Percentiles rank a stretch among this genome's conserved stretches.
These are phyloP conservation scores for Alsophila aescularia DNA, from an alignment of 2,888 invertebrate species.

Conservation along the genomic window DNA sequence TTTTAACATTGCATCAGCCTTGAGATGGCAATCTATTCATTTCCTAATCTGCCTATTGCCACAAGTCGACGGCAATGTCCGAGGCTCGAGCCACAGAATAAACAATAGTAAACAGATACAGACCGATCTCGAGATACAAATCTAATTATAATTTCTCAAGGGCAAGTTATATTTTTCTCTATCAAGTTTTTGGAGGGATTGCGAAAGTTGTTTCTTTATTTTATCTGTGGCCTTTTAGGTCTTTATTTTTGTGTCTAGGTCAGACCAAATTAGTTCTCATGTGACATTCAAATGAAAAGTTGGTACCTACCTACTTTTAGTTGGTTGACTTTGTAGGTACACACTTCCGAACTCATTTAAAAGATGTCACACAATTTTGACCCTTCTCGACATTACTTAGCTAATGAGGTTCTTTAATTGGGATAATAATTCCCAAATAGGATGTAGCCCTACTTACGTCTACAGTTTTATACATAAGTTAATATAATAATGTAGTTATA, in stretches of 20 bases:
- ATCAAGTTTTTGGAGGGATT: constrained; percentile 25
- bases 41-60: constrained; percentile 10
- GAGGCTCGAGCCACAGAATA: neutral
- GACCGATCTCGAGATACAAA: constrained; percentile 17
- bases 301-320: neutral
- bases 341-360: no score
- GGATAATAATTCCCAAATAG: no score
- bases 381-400: no score
- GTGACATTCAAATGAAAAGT: constrained; percentile 21
- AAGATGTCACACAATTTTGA: no score
- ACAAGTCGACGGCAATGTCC: neutral
- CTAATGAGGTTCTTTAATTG: no score
- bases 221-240: constrained; percentile 30
- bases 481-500: no score
- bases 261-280: constrained; percentile 20
- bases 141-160: constrained; percentile 24
- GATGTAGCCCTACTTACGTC: no score
- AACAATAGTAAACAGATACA: neutral
- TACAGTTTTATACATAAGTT: no score
- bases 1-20: constrained; percentile 5
- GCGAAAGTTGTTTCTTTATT: constrained; percentile 35
- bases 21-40: constrained; percentile 8
- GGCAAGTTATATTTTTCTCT: constrained; percentile 20
- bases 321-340: no score
- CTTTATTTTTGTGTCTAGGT: constrained; percentile 38